These are phyloP conservation scores for Amblyopsis hoosieri DNA, from an alignment of 2,797 vertebrate species.

Conservation along the genomic window DNA sequence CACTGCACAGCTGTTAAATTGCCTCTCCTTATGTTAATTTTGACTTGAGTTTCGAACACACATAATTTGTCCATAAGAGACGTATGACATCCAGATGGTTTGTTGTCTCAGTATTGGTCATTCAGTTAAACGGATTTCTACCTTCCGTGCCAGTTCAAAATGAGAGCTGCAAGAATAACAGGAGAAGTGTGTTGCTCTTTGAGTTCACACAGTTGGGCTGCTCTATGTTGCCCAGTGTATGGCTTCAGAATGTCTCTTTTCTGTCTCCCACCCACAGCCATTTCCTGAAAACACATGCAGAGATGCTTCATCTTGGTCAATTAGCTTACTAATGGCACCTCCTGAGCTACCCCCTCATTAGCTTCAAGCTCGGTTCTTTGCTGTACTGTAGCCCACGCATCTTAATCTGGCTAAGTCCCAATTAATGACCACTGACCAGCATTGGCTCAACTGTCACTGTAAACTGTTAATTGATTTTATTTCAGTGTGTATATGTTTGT, in stretches of 20 bases:
- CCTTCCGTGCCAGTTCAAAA: no score
- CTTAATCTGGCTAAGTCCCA: slow-evolving; percentile 56
- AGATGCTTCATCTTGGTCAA: slow-evolving; percentile 62
- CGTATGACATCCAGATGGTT: no score
- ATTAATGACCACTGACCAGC: slow-evolving; percentile 59
- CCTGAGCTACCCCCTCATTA: slow-evolving; percentile 58
- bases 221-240: no score
- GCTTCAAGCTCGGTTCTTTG: slow-evolving; percentile 45
- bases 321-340: slow-evolving; percentile 62
- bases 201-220: no score
- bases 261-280: slow-evolving; percentile 10
- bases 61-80: no score
- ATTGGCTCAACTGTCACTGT: slow-evolving; percentile 41
- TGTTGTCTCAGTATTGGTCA: no score
- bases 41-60: no score
- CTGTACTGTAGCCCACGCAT: slow-evolving; percentile 50
- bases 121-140: no score
- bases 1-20: neutral
- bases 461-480: neutral
- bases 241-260: slow-evolving; percentile 18
- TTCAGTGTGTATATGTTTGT: no score
- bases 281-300: slow-evolving; percentile 53
- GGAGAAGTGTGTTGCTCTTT: no score
- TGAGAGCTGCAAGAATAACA: no score
- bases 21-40: neutral